Conservation (phyloP, 2,797 vertebrate species). For the Sebastolobus altivelis region DNA sequence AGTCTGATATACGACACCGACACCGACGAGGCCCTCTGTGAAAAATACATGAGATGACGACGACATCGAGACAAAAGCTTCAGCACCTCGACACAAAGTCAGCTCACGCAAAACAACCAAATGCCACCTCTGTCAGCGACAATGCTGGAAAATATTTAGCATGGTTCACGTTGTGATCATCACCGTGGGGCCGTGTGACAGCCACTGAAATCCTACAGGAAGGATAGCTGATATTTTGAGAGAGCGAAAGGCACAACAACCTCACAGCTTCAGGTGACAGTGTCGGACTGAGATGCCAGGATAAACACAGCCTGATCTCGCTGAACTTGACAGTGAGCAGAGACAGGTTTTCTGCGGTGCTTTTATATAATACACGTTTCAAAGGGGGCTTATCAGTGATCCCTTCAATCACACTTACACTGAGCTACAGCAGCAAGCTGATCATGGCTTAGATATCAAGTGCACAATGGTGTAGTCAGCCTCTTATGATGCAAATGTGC, state of each 20-base stretch:
- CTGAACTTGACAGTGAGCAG: conserved; percentile 42
- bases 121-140: conserved; percentile 21
- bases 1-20: conserved; percentile 60
- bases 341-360: conserved; percentile 32
- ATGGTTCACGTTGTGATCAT: neutral
- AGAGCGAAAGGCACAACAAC: conserved; percentile 23
- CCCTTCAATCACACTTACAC: conserved; percentile 58
- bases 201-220: conserved; percentile 1
- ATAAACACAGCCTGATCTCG: conserved; percentile 18
- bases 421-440: conserved; percentile 52
- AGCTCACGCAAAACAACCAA: conserved; percentile 46
- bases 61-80: conserved; percentile 11
- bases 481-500: conserved; percentile 59
- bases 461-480: conserved; percentile 40
- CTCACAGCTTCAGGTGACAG: conserved; percentile 51
- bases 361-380: conserved; percentile 51
- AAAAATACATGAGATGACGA: conserved; percentile 73
- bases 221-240: conserved; percentile 18
- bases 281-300: conserved; percentile 16
- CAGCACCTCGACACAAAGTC: conserved; percentile 17
- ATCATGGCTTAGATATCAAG: conserved; percentile 62
- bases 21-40: conserved; percentile 26
- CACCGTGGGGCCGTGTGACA: neutral
- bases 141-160: neutral
- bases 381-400: conserved; percentile 62